Conservation (phyloP, 2,888 invertebrate genomes). For the Drosophila merina region DNA sequence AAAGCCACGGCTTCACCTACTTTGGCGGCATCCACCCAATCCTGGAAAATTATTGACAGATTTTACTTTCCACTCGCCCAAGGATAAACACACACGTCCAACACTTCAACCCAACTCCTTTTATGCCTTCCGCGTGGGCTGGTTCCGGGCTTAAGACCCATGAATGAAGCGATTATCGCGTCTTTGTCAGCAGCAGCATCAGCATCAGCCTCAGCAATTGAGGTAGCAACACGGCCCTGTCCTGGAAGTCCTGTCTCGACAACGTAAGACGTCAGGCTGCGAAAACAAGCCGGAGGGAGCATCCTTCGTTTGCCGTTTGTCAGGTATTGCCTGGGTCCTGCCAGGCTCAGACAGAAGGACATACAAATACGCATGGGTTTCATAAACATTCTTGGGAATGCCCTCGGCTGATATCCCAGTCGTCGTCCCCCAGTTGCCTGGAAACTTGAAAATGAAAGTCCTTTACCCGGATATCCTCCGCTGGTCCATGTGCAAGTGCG, state of each 20-base stretch:
- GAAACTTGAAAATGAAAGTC: conserved; percentile 36
- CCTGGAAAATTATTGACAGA: conserved; percentile 35
- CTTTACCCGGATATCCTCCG: conserved; percentile 26
- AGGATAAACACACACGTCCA: conserved; percentile 2
- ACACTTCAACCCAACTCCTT: conserved; percentile 15
- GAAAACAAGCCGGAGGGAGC: conserved; percentile 20
- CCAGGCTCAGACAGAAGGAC: conserved; percentile 5
- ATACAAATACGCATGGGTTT: conserved; percentile 20
- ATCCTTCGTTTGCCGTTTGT: neutral
- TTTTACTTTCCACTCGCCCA: conserved; percentile 4
- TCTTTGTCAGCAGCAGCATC: conserved; percentile 67
- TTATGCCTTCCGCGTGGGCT: conserved; percentile 32
- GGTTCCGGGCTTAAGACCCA: conserved; percentile 61
- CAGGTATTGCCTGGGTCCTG: conserved; percentile 30
- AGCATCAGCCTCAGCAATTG: conserved; percentile 32
- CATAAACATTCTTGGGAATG: conserved; percentile 54
- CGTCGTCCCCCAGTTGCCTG: conserved; percentile 16
- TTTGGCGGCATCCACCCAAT: conserved; percentile 27
- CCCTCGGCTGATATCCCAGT: conserved; percentile 9
- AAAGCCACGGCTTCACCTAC: neutral
- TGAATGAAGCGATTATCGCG: conserved; percentile 79
- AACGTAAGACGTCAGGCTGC: conserved; percentile 21
- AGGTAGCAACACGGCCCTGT: conserved; percentile 30
- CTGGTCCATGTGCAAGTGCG: conserved; percentile 14
- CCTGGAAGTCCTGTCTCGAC: conserved; percentile 1